Percentiles rank a stretch among this genome's conserved stretches.
phyloP scores from a whole-genome alignment of 2,797 vertebrate genomes.

The Galaxias olidus region DNA sequence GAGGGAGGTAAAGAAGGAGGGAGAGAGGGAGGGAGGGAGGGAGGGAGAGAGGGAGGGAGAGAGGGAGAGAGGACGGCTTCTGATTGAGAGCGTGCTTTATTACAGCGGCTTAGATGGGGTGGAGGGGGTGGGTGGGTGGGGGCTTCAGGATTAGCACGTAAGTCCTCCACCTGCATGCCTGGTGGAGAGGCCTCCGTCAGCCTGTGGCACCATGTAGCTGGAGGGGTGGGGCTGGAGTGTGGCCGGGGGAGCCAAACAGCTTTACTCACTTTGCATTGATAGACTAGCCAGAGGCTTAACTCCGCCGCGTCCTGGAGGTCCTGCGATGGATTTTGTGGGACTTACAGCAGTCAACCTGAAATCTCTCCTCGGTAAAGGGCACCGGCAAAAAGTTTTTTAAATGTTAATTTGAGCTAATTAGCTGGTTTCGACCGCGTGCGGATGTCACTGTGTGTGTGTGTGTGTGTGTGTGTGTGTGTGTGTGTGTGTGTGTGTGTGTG shows the following conservation, averaged over 20 bases:
- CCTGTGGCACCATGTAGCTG: conserved; percentile 22
- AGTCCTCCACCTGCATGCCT: conserved; percentile 77
- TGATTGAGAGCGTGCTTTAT: conserved; percentile 82
- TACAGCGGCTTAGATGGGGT: conserved; percentile 71
- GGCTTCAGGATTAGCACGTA: conserved; percentile 73
- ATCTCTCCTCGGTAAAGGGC: conserved; percentile 59
- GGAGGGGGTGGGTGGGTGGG: no score
- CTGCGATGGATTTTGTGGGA: conserved; percentile 68
- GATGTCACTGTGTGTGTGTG: conserved; percentile 59
- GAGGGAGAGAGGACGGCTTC: conserved; percentile 47
- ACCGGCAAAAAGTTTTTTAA: conserved; percentile 55
- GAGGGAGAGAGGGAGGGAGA: conserved; percentile 69
- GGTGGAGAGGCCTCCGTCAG: conserved; percentile 54
- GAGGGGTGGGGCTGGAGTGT: conserved; percentile 55
- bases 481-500: conserved; percentile 3
- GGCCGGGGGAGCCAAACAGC: conserved; percentile 61
- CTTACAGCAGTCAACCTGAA: conserved; percentile 67
- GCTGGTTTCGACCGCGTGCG: conserved; percentile 67
- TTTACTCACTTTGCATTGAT: conserved; percentile 75
- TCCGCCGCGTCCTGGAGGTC: conserved; percentile 60
- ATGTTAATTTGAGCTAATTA: conserved; percentile 75
- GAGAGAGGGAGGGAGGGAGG: no score
- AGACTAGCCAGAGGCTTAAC: conserved; percentile 74
- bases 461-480: conserved; percentile 52
- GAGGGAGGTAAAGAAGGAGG: no score